These are phyloP conservation scores for Sphaerophoria rueppellii DNA, from an alignment of 2,888 invertebrate genomes.

Conservation along the genomic window DNA sequence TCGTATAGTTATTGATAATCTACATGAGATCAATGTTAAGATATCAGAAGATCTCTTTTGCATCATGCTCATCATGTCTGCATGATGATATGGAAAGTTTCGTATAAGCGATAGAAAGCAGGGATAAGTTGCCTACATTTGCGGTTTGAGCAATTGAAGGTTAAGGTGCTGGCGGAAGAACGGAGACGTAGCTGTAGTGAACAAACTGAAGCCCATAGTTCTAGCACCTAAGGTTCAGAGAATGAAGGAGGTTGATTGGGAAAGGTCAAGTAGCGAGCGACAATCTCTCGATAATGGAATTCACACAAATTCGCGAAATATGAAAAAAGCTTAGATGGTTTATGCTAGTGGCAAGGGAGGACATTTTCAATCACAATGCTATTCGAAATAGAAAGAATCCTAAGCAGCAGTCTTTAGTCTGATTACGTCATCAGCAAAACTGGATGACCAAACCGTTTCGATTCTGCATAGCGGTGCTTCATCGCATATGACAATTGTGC, in stretches of 20 bases:
- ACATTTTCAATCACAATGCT: not conserved
- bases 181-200: not conserved
- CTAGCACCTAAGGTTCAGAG: not conserved
- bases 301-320: not conserved
- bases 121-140: constrained; percentile 2
- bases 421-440: not conserved
- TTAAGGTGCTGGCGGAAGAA: constrained; percentile 12
- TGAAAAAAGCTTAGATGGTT: constrained; percentile 2
- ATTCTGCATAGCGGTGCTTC: constrained; percentile 32
- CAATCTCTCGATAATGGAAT: not conserved
- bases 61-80: not conserved
- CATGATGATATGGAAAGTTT: constrained; percentile 3
- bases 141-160: constrained; percentile 1
- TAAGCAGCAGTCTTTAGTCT: constrained; percentile 10
- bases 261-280: not conserved
- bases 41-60: constrained; percentile 12
- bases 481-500: constrained; percentile 13
- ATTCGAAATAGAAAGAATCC: not conserved
- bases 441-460: constrained; percentile 11
- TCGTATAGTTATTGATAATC: constrained; percentile 2
- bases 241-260: not conserved
- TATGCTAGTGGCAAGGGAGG: constrained; percentile 11
- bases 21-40: not conserved
- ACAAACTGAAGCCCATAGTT: not conserved
- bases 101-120: constrained; percentile 9